These are phyloP conservation scores for Tetropium fuscum DNA, from an alignment of 2,888 invertebrate species.

Conservation along the genomic window DNA sequence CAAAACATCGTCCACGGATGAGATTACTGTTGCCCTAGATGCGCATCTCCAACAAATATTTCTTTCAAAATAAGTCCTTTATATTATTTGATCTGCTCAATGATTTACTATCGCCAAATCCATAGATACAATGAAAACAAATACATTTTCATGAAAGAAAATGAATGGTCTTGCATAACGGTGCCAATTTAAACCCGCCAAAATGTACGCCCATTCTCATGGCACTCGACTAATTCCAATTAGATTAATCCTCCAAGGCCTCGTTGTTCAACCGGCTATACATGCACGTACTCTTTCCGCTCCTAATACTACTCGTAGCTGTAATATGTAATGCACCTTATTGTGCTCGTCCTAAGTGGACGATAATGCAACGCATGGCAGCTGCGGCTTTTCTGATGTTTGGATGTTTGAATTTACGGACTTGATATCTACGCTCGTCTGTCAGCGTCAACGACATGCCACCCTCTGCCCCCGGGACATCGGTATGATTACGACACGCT, in stretches of 20 bases:
- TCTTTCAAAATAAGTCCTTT: too few relatives aligned
- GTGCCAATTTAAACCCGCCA: slow-evolving; percentile 8
- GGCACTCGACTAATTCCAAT: slow-evolving; percentile 20
- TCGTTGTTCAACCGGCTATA: slow-evolving; percentile 18
- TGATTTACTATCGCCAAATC: neutral
- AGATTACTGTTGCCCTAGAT: too few relatives aligned
- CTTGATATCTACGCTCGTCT: slow-evolving; percentile 17
- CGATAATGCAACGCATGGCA: slow-evolving; percentile 15
- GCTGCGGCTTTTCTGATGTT: slow-evolving; percentile 15
- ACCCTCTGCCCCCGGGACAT: slow-evolving; percentile 2
- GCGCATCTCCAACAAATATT: too few relatives aligned
- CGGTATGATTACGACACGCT: slow-evolving; percentile 14
- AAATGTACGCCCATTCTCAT: slow-evolving; percentile 15
- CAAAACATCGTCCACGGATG: too few relatives aligned
- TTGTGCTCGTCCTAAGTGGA: slow-evolving; percentile 18
- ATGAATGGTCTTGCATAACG: neutral
- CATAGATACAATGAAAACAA: neutral
- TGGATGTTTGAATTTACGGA: slow-evolving; percentile 5
- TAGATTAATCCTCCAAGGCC: slow-evolving; percentile 20
- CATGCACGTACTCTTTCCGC: slow-evolving; percentile 10
- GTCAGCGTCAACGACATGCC: slow-evolving; percentile 13
- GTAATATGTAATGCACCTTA: slow-evolving; percentile 21
- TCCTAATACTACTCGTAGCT: slow-evolving; percentile 12
- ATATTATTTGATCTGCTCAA: neutral
- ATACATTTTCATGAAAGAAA: neutral